phyloP scores from a whole-genome alignment of 2,797 vertebrate genomes.

The Sebastes hubbsi region DNA sequence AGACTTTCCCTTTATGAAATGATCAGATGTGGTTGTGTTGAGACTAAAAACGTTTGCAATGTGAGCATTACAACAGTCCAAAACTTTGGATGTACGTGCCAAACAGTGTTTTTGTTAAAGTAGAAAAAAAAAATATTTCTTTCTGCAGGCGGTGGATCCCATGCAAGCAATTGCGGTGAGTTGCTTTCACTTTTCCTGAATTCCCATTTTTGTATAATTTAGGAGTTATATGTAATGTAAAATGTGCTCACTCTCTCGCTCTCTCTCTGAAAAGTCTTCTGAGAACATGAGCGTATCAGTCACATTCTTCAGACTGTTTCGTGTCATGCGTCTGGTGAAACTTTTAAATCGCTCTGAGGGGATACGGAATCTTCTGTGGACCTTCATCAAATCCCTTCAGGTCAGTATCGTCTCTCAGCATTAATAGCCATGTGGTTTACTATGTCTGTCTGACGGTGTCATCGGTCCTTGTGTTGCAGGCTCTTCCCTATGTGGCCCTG shows the following conservation, averaged over 20 bases:
- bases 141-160: conserved; percentile 75
- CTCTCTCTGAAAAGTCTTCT: conserved; percentile 69
- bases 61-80: neutral
- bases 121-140: neutral
- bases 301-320: conserved; percentile 94
- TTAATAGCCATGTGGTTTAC: neutral
- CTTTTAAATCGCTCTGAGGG: conserved; percentile 93
- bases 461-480: conserved; percentile 75
- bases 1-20: neutral
- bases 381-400: conserved; percentile 97
- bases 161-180: conserved; percentile 81
- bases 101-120: neutral
- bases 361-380: conserved; percentile 93
- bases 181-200: neutral
- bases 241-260: neutral
- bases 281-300: conserved; percentile 93
- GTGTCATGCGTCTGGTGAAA: conserved; percentile 93
- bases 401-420: conserved; percentile 61
- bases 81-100: neutral
- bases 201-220: neutral
- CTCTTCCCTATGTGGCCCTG: conserved; percentile 78
- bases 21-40: neutral
- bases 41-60: neutral
- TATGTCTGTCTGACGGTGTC: neutral
- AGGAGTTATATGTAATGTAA: neutral